phyloP scores from a whole-genome alignment of 2,113 vertebrate genomes.

The Hassar affinis region DNA sequence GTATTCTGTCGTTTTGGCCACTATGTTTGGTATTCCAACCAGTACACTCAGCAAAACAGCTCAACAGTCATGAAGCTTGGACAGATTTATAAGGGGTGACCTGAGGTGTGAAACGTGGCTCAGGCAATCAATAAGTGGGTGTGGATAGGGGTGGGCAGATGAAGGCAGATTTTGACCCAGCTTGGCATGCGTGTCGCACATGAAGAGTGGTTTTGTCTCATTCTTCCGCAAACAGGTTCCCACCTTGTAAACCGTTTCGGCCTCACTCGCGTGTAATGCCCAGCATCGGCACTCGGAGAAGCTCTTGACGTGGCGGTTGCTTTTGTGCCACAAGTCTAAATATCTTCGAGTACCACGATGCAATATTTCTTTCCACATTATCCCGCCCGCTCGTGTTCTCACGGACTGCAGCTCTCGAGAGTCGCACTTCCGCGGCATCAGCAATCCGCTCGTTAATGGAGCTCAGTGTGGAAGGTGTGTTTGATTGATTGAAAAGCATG shows the following conservation, averaged over 20 bases:
- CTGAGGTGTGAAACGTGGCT: background rate
- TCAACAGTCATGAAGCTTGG: too few relatives aligned
- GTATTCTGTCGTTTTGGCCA: too few relatives aligned
- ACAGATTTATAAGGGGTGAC: background rate
- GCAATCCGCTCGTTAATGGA: constrained; percentile 59
- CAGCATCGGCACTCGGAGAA: background rate
- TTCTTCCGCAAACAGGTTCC: background rate
- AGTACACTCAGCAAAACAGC: too few relatives aligned
- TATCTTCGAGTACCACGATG: background rate
- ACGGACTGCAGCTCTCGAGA: background rate
- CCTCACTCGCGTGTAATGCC: background rate
- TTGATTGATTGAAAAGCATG: constrained; percentile 4
- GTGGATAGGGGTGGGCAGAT: background rate
- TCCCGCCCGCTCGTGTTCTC: background rate
- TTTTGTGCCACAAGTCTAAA: background rate
- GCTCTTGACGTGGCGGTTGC: background rate
- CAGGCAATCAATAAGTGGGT: background rate
- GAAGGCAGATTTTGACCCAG: too few relatives aligned
- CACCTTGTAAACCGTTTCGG: background rate
- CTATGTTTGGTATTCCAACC: too few relatives aligned
- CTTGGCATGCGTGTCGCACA: background rate
- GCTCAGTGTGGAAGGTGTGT: constrained; percentile 16
- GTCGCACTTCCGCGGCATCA: constrained; percentile 61
- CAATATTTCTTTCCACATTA: background rate
- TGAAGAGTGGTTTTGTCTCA: background rate